These are phyloP conservation scores for Deilephila elpenor DNA, from an alignment of 2,888 invertebrate species.

Conservation along the genomic window DNA sequence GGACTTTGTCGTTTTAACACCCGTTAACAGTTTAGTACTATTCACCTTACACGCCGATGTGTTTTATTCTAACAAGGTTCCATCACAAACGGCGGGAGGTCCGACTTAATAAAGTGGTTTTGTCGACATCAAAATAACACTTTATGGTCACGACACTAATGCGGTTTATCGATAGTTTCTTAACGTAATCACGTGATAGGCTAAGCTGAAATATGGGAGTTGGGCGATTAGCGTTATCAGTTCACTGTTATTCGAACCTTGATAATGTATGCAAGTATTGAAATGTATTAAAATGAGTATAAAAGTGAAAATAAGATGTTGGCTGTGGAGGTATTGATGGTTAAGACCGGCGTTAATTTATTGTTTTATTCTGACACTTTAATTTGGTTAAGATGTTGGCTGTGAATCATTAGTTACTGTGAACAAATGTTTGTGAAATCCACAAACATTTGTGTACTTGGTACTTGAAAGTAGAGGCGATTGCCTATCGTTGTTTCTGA, in stretches of 20 bases:
- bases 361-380: too few relatives aligned
- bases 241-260: constrained; percentile 21
- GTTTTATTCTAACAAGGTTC: constrained; percentile 69
- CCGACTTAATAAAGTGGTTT: constrained; percentile 81
- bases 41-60: constrained; percentile 49
- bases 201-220: constrained; percentile 50
- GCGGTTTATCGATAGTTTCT: constrained; percentile 68
- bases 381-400: too few relatives aligned
- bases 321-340: too few relatives aligned
- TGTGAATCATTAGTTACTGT: too few relatives aligned
- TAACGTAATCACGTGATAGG: constrained; percentile 57
- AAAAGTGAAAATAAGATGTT: constrained; percentile 5
- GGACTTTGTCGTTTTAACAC: constrained; percentile 72
- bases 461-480: too few relatives aligned
- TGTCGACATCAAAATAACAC: constrained; percentile 82
- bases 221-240: constrained; percentile 40
- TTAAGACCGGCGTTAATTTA: too few relatives aligned
- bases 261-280: neutral
- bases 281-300: neutral
- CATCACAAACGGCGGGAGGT: constrained; percentile 72
- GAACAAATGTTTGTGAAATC: too few relatives aligned
- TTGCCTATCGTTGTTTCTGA: too few relatives aligned
- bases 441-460: too few relatives aligned
- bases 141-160: constrained; percentile 76
- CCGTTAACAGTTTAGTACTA: constrained; percentile 61